Conservation (phyloP, 2,888 invertebrate genomes). For the Cheilosia vernalis region DNA sequence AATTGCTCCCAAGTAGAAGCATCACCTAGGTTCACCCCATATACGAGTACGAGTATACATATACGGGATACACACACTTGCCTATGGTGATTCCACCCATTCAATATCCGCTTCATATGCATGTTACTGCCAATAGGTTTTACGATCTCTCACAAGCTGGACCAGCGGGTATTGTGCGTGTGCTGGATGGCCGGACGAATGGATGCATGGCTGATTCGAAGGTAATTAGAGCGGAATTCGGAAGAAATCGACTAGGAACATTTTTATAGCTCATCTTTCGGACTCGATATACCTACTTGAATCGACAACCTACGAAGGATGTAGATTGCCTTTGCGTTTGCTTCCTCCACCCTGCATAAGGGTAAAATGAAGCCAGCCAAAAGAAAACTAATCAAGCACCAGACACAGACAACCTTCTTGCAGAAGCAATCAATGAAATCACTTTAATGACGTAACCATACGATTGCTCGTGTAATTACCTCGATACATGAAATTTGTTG, state of each 20-base stretch:
- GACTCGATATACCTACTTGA: conserved; percentile 52
- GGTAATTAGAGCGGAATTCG: conserved; percentile 72
- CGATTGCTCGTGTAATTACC: conserved; percentile 68
- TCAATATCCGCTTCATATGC: conserved; percentile 69
- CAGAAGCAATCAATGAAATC: conserved; percentile 72
- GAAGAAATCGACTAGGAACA: conserved; percentile 70
- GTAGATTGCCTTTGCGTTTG: conserved; percentile 30
- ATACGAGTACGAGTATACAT: too few relatives aligned
- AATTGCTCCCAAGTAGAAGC: conserved; percentile 67
- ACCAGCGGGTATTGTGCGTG: conserved; percentile 35
- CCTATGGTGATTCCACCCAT: conserved; percentile 29
- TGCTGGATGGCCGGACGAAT: conserved; percentile 39
- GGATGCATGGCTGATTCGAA: conserved; percentile 71
- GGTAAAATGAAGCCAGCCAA: conserved; percentile 42
- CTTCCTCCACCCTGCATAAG: conserved; percentile 5
- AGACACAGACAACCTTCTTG: conserved; percentile 58
- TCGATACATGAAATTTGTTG: conserved; percentile 66
- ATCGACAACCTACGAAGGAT: conserved; percentile 27
- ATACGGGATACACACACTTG: not conserved
- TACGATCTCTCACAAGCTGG: conserved; percentile 58
- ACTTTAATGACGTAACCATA: conserved; percentile 67
- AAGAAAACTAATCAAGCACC: conserved; percentile 69
- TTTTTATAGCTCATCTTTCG: conserved; percentile 65
- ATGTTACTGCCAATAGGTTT: conserved; percentile 71
- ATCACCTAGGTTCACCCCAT: conserved; percentile 53